Evolutionary conservation across 2,888 invertebrate genomes (phyloP).

Genomic region (Anarsia innoxiella): DNA sequence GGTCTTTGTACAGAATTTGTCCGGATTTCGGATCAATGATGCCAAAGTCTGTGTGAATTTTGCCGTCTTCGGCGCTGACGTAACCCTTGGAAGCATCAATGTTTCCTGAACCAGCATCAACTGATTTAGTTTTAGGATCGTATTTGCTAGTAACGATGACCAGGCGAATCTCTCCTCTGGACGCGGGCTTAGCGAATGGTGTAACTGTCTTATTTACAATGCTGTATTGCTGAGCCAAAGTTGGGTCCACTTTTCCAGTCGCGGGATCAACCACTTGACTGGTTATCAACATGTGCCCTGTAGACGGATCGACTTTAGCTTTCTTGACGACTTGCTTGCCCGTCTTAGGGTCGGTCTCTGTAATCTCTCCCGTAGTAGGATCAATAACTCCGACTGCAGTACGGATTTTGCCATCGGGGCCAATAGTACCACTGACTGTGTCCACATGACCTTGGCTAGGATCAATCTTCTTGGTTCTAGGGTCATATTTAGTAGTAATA

Average conservation of each 20-base stretch:
- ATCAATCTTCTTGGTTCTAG: conserved; percentile 66
- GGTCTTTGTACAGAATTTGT: conserved; percentile 74
- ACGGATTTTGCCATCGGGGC: conserved; percentile 62
- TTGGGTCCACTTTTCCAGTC: conserved; percentile 77
- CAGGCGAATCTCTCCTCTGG: conserved; percentile 59
- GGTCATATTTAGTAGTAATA: conserved; percentile 77
- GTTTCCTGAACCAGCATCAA: conserved; percentile 71
- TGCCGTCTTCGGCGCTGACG: conserved; percentile 68
- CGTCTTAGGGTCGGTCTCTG: conserved; percentile 58
- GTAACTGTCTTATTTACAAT: conserved; percentile 61
- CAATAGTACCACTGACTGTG: conserved; percentile 77
- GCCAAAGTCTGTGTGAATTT: conserved; percentile 76
- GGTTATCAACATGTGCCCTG: conserved; percentile 74
- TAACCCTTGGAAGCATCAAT: conserved; percentile 73
- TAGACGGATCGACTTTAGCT: conserved; percentile 68
- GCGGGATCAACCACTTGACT: conserved; percentile 73
- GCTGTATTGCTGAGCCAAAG: conserved; percentile 66
- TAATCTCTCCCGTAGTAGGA: conserved; percentile 74
- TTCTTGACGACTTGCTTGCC: conserved; percentile 75
- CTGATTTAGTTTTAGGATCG: conserved; percentile 75
- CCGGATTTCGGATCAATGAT: conserved; percentile 77
- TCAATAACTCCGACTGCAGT: conserved; percentile 81
- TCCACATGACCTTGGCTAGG: conserved; percentile 58
- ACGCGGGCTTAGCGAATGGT: conserved; percentile 50
- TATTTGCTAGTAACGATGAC: conserved; percentile 70